Evolutionary conservation across 2,113 vertebrate genomes (phyloP), one percentile per base, ranked within the genome.

Genomic region (Pollachius pollachius): DNA sequence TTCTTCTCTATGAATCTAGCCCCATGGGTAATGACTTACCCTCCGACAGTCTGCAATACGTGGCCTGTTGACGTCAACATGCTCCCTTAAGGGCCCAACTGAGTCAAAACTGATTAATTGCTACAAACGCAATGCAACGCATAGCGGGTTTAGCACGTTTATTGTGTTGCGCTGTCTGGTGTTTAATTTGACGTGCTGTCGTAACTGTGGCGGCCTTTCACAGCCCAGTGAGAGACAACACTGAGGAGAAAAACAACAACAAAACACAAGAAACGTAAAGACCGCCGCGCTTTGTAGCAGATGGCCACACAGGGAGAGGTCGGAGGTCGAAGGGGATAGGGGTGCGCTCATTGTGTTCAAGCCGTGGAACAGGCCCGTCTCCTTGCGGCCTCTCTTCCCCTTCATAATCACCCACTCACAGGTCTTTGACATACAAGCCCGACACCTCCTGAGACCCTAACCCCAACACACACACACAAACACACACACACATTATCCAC

Each of bases 371-470:
- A 84, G 59, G 30, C 73, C 12, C 69, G 62, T 69, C 65, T 59
- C 37, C 72, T 62, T 73, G 73, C 57, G 17, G 64, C 74, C 27
- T 41, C 80, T 70, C 77, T 70, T 78, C 80, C 78, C 81, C 63
- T 74, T 87, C 89, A 92, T 91, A 89, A 91, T 85, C 88, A 85
- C 84, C 78, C 75, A 79, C 83, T 81, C 75, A 2, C 82, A 76
- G 85, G 73, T 78, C 84, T 79, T 41, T 76, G 76, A 82, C 83
- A 81, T 34, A 34, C 30, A 34, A 34, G 30, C 6, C 30, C 30
- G 6, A 34, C 30, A 4, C 30, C 30, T 34, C 30, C 30, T 34
- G 30, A 34, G 30, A 7, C 30, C 30, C 30, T 34, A 34, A 34
- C 30, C 30, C 30, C 30, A 34, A 34, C 30, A 34, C 30, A 34